These are phyloP conservation scores for Polypterus bichir DNA, from an alignment of 2,113 vertebrate species.

Conservation along the genomic window DNA sequence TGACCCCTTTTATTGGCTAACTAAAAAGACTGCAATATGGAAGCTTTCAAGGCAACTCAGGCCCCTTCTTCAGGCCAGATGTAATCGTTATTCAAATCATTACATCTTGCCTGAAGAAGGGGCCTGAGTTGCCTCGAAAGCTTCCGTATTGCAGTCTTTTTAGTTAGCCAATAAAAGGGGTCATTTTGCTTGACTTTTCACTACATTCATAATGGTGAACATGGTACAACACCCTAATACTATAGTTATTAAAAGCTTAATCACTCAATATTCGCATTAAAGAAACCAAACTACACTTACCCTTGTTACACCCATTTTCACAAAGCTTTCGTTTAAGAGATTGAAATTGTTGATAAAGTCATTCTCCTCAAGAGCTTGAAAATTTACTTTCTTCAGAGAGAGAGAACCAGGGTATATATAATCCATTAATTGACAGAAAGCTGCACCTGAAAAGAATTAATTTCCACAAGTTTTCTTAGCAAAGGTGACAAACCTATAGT, in stretches of 20 bases:
- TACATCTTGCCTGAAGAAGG: no score
- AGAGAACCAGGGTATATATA: conserved; percentile 37
- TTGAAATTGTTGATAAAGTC: conserved; percentile 46
- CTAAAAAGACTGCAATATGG: no score
- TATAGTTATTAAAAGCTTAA: background rate
- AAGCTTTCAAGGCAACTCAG: no score
- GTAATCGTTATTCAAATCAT: no score
- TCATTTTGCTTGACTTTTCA: background rate
- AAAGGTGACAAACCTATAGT: no score
- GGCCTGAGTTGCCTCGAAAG: background rate
- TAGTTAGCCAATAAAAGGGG: background rate
- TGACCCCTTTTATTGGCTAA: no score
- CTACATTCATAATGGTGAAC: background rate
- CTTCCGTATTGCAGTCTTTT: background rate
- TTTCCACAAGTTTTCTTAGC: background rate
- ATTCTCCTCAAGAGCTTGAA: conserved; percentile 28
- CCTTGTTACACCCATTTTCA: conserved; percentile 26
- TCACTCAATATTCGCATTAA: background rate
- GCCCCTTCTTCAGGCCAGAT: no score
- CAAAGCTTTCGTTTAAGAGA: conserved; percentile 37
- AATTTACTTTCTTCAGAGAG: conserved; percentile 41
- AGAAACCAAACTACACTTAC: conserved; percentile 24
- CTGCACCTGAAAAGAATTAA: conserved; percentile 32
- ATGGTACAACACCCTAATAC: background rate
- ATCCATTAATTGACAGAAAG: conserved; percentile 53